Evolutionary conservation across 2,888 invertebrate genomes (phyloP), one percentile per base, ranked within the genome.

Genomic region (Drosophila eohydei): DNA sequence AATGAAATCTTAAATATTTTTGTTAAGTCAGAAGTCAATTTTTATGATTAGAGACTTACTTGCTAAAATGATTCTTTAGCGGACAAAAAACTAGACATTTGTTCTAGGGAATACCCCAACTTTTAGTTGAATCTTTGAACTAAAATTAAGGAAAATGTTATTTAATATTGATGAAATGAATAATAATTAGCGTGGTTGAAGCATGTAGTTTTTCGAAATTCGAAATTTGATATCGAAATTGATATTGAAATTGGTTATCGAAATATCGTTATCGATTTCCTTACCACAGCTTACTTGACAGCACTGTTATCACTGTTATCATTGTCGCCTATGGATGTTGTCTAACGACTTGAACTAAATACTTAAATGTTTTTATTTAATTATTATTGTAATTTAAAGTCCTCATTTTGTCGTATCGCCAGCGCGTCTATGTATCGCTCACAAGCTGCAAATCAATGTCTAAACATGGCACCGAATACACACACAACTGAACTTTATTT

Each of bases 401-500:
- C 8, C 36, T 32, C 55, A 28, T n/a, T 16, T 26, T 34, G 21
- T 40, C 32, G n/a, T 30, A 28, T 6, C 21, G 50, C 34, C 41
- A 65, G 28, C 65, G 65, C 43, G 21, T 64, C 64, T 4, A 51
- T 64, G 16, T 64, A 50, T n/a, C n/a, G n/a, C 41, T 51, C 65
- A 65, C 51, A 43, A 6, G 9, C 21, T 30, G 48, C 36, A 51
- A 50, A 7, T 50, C 40, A 28, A 21, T 65, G 64, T 43, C 4
- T 16, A 52, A 64, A 9, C 34, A 14, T 48, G 48, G 30, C 32
- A 26, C 44, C 12, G n/a, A 40, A 54, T 3, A 26, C 8, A 26
- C 8, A 56, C 11, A 21, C 3, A 21, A 43, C 11, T 6, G 4
- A 21, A 5, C 3, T 8, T 21, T 21, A 21, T 21, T 21, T 14